A percentile compares a stretch with the other conserved stretches of the same genome.
These are phyloP conservation scores for Anas bahamensis DNA, from an alignment of 2,797 vertebrate genomes.

Conservation along the genomic window DNA sequence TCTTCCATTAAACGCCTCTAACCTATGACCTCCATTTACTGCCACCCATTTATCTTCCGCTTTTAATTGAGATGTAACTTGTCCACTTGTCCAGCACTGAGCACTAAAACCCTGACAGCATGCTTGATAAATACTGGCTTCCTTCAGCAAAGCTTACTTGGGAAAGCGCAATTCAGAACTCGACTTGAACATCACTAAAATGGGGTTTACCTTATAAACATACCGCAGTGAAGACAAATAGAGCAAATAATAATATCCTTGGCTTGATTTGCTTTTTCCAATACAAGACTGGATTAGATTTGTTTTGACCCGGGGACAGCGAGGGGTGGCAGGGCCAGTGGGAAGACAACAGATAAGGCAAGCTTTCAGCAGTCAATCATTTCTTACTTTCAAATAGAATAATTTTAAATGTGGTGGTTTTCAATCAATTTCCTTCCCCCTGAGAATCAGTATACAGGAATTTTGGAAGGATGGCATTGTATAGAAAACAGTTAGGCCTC, in stretches of 20 bases:
- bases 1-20: conserved; percentile 74
- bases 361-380: background rate
- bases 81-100: conserved; percentile 30
- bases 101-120: conserved; percentile 24
- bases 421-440: background rate
- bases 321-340: background rate
- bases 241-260: background rate
- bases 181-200: background rate
- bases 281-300: background rate
- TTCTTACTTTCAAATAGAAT: background rate
- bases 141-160: background rate
- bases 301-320: background rate
- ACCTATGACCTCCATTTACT: conserved; percentile 63
- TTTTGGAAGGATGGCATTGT: background rate
- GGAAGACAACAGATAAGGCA: background rate
- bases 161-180: background rate
- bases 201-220: background rate
- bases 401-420: background rate
- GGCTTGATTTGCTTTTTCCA: conserved; percentile 4
- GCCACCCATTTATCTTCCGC: conserved; percentile 61
- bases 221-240: background rate
- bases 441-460: background rate
- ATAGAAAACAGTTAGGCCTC: background rate
- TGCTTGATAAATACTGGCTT: background rate
- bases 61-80: conserved; percentile 73